A percentile compares a stretch with the other conserved stretches of the same genome.
Evolutionary conservation across 2,113 vertebrate genomes (phyloP).

Genomic region (Saccopteryx bilineata): DNA sequence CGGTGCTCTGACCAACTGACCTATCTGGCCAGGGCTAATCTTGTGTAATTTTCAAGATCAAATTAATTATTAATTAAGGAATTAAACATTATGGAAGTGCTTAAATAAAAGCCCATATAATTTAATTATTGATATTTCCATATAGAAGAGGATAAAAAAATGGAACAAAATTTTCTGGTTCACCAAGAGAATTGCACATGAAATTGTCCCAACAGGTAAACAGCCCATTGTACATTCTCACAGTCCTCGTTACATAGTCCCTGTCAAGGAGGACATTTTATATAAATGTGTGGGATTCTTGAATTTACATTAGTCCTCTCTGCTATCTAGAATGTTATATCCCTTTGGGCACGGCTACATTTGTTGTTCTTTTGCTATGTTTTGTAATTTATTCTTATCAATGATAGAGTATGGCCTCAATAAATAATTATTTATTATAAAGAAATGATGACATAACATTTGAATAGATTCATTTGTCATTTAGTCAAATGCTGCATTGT

Average conservation of each 20-base stretch:
- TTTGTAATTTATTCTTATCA: neutral
- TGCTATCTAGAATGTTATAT: neutral
- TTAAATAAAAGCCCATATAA: constrained; percentile 19
- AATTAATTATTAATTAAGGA: constrained; percentile 1
- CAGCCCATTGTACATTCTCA: fast-evolving
- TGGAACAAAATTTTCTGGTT: neutral
- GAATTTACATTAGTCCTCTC: neutral
- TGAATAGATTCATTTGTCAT: neutral
- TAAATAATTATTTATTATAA: neutral
- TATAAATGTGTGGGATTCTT: neutral
- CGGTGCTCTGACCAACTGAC: too few species aligned
- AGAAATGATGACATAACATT: neutral
- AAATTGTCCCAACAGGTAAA: neutral
- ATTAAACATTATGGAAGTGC: neutral
- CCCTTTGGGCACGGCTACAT: neutral
- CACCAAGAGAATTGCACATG: neutral
- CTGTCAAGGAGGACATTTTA: neutral
- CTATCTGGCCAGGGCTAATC: neutral
- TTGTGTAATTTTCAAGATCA: constrained; percentile 5
- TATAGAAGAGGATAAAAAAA: neutral
- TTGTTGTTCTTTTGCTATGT: neutral
- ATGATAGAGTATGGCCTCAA: neutral
- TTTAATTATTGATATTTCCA: neutral
- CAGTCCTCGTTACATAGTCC: neutral
- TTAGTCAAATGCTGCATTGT: neutral